Conservation (phyloP, 2,797 vertebrate species). For the Trichosurus vulpecula region DNA sequence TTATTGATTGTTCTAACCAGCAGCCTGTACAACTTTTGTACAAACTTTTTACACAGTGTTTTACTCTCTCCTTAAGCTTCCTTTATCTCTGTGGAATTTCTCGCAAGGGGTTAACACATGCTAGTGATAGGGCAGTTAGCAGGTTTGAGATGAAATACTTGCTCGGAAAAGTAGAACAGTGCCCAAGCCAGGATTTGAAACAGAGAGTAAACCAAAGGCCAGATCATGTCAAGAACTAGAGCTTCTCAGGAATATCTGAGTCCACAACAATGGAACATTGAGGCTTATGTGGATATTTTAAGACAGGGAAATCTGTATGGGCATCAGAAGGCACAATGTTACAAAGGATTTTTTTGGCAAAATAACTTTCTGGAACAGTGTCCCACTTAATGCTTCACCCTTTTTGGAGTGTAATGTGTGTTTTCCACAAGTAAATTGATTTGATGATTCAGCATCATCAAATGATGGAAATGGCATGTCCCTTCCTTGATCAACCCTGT, state of each 20-base stretch:
- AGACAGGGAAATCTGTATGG: neutral
- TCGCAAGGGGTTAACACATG: neutral
- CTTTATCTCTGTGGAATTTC: neutral
- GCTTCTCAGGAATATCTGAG: neutral
- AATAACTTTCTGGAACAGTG: neutral
- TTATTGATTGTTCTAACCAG: neutral
- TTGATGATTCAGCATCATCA: neutral
- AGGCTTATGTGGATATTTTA: neutral
- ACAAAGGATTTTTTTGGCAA: neutral
- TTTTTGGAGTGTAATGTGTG: neutral
- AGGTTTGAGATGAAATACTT: neutral
- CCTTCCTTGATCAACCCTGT: neutral
- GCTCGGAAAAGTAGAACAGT: neutral
- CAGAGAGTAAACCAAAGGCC: neutral
- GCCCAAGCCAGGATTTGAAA: neutral
- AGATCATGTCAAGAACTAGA: neutral
- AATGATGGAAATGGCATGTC: neutral
- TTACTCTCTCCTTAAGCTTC: neutral
- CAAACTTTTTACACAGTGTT: neutral
- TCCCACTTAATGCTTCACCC: neutral
- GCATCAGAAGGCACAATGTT: neutral
- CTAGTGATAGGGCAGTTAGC: neutral
- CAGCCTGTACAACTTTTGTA: neutral
- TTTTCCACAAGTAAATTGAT: neutral
- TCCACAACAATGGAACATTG: neutral